Conservation (phyloP, 2,888 invertebrate genomes). For the Geophilus truncorum region DNA sequence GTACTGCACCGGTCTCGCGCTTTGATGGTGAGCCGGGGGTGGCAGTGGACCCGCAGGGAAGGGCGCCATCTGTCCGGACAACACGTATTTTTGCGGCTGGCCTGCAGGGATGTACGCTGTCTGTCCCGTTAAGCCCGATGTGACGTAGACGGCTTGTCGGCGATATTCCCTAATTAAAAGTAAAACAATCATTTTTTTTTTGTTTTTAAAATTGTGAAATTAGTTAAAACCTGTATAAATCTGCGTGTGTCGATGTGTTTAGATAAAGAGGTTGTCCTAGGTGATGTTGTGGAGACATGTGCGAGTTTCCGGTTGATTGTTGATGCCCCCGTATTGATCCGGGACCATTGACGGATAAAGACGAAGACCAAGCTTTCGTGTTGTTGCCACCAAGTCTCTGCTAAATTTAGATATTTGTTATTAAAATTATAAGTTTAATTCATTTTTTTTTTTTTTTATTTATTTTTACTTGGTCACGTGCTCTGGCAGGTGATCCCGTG, state of each 20-base stretch:
- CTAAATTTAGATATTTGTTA: conserved; percentile 23
- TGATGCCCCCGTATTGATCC: background rate
- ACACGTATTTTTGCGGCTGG: conserved; percentile 44
- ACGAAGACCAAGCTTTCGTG: background rate
- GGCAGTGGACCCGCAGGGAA: conserved; percentile 59
- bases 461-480: conserved; percentile 37
- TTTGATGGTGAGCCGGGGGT: conserved; percentile 77
- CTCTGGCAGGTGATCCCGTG: conserved; percentile 37
- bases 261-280: conserved; percentile 59
- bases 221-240: conserved; percentile 38
- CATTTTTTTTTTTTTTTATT: no score
- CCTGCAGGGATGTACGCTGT: conserved; percentile 40
- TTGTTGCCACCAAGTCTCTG: background rate
- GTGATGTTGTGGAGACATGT: conserved; percentile 56
- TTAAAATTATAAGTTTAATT: conserved; percentile 29
- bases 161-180: conserved; percentile 53
- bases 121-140: conserved; percentile 52
- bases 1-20: conserved; percentile 59
- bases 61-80: conserved; percentile 51
- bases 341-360: conserved; percentile 47
- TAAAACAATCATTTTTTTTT: background rate
- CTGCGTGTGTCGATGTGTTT: conserved; percentile 39
- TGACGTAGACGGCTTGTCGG: conserved; percentile 60
- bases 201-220: background rate
- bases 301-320: conserved; percentile 36